A percentile compares a stretch with the other conserved stretches of the same genome.
phyloP scores from a whole-genome alignment of 2,797 vertebrate species.

The Molossus molossus region DNA sequence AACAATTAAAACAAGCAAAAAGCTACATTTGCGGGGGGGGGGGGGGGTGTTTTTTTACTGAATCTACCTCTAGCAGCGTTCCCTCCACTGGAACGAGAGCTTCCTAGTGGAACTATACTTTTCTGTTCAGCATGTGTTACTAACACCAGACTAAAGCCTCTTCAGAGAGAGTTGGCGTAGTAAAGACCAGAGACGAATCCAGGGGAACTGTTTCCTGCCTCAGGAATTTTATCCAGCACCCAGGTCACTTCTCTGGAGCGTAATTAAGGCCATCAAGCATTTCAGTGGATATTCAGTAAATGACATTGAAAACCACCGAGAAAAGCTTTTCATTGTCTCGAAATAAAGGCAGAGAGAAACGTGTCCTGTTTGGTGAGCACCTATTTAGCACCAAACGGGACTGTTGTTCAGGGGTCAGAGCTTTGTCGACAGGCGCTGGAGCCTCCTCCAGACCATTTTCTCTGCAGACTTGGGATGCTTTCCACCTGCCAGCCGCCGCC shows the following conservation, averaged over 20 bases:
- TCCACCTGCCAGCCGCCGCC: not conserved
- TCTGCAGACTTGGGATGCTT: not conserved
- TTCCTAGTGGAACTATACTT: not conserved
- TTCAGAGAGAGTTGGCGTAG: not conserved
- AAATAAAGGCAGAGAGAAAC: not conserved
- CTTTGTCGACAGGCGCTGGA: too few relatives aligned
- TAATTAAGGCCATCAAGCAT: too few relatives aligned
- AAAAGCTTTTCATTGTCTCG: not conserved
- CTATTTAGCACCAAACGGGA: not conserved
- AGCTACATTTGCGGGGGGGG: not conserved
- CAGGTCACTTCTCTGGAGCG: not conserved
- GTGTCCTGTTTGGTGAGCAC: not conserved
- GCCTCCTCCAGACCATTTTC: not conserved
- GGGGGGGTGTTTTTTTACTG: not conserved
- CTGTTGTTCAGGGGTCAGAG: not conserved
- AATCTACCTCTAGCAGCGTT: not conserved
- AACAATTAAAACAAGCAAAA: not conserved
- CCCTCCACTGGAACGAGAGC: not conserved
- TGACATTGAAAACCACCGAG: not conserved
- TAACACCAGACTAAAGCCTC: not conserved
- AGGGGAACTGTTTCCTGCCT: not conserved
- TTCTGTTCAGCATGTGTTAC: not conserved
- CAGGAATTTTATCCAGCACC: not conserved
- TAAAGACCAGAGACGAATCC: constrained; percentile 50
- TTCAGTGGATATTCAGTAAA: not conserved